phyloP scores from a whole-genome alignment of 1,140 invertebrate genomes.

The Drosophila virilis region DNA sequence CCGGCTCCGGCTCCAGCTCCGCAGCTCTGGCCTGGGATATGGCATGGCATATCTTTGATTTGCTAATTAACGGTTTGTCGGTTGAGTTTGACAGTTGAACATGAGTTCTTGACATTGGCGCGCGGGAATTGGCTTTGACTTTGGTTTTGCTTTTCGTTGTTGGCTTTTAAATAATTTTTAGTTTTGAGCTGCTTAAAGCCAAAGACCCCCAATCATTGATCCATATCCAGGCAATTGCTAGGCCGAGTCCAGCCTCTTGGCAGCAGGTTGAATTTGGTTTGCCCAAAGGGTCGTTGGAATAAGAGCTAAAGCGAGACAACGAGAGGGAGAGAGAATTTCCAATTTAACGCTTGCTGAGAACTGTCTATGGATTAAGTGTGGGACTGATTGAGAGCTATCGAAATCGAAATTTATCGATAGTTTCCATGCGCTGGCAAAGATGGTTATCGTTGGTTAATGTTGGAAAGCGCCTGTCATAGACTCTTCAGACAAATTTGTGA shows the following conservation, averaged over 20 bases:
- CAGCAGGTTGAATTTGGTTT: too few species aligned
- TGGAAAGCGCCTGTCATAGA: conserved; percentile 10
- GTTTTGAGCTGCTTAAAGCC: neutral
- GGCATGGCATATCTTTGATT: conserved; percentile 81
- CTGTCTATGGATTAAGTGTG: too few species aligned
- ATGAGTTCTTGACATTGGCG: conserved; percentile 77
- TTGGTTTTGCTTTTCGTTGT: conserved; percentile 4
- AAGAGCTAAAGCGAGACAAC: too few species aligned
- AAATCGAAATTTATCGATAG: neutral
- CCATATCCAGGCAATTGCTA: neutral
- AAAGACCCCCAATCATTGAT: conserved; percentile 21
- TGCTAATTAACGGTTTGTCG: conserved; percentile 83
- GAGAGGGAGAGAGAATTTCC: too few species aligned
- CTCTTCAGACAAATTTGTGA: conserved; percentile 16
- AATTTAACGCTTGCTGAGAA: too few species aligned
- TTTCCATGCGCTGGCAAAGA: neutral
- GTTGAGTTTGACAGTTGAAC: conserved; percentile 80
- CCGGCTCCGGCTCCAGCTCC: neutral
- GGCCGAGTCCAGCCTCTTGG: too few species aligned
- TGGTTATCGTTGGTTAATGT: neutral
- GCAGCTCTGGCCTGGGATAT: conserved; percentile 24
- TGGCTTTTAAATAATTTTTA: neutral
- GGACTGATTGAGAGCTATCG: too few species aligned
- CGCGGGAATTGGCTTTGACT: conserved; percentile 36
- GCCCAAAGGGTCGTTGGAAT: too few species aligned